phyloP scores from a whole-genome alignment of 2,113 vertebrate species.

The Cygnus atratus region DNA sequence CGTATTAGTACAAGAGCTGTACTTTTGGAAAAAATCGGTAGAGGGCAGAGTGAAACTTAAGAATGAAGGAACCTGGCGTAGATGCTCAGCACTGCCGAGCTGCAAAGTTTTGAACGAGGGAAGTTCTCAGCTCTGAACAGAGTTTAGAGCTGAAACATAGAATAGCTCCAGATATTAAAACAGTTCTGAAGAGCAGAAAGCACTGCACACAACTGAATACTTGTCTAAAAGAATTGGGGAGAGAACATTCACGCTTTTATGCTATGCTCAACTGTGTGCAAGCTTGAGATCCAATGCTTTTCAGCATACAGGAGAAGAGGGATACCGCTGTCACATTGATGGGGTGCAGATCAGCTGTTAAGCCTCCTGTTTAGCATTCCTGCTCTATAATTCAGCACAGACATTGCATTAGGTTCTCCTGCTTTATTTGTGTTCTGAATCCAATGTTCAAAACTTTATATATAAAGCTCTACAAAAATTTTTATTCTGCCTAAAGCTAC shows the following conservation, averaged over 20 bases:
- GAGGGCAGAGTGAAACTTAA: constrained; percentile 57
- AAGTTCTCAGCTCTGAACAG: neutral
- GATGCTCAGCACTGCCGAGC: neutral
- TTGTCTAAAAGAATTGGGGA: neutral
- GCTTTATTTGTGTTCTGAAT: neutral
- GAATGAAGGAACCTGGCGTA: neutral
- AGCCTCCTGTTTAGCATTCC: neutral
- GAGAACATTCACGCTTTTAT: neutral
- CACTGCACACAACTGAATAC: neutral
- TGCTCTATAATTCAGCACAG: neutral
- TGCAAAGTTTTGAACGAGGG: neutral
- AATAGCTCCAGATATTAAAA: neutral
- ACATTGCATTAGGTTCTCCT: neutral
- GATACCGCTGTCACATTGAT: neutral
- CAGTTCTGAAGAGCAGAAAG: neutral
- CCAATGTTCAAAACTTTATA: neutral
- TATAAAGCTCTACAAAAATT: neutral
- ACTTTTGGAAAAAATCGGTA: constrained; percentile 14
- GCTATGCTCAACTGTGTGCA: neutral
- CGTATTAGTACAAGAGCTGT: neutral
- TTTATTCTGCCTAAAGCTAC: neutral
- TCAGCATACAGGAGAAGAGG: neutral
- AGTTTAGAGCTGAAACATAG: neutral
- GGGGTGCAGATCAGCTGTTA: neutral
- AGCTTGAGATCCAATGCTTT: neutral